phyloP scores from a whole-genome alignment of 2,113 vertebrate genomes.

The Rallus limicola region DNA sequence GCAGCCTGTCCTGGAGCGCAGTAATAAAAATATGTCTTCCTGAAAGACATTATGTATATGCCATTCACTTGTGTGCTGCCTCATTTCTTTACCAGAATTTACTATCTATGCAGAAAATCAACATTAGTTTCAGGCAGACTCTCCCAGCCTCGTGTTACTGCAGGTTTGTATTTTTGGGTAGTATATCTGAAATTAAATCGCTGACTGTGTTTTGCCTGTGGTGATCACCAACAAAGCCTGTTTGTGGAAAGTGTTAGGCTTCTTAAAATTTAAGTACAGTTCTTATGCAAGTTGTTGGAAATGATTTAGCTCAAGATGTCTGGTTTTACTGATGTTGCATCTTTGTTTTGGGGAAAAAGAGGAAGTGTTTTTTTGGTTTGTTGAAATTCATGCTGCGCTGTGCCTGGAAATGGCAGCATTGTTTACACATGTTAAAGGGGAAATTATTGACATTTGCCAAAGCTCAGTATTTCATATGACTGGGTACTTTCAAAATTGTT shows the following conservation, averaged over 20 bases:
- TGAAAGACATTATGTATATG: conserved; percentile 33
- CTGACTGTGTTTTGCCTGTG: conserved; percentile 15
- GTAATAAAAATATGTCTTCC: conserved; percentile 66
- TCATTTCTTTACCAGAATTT: conserved; percentile 39
- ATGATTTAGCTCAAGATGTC: background rate
- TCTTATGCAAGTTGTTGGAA: background rate
- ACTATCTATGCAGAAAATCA: background rate
- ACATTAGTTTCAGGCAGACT: conserved; percentile 26
- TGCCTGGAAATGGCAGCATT: background rate
- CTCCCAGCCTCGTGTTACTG: background rate
- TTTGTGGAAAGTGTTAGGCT: background rate
- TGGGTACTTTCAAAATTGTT: background rate
- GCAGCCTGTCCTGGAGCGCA: conserved; percentile 6
- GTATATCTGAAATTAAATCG: conserved; percentile 17
- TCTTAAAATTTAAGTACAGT: background rate
- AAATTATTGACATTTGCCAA: background rate
- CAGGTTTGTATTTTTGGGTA: background rate
- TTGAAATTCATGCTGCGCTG: background rate
- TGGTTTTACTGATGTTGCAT: background rate
- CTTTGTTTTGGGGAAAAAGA: background rate
- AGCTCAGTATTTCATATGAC: background rate
- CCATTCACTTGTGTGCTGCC: background rate
- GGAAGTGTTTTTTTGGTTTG: background rate
- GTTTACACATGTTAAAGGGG: conserved; percentile 1
- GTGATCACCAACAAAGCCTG: background rate